Percentiles rank a stretch among this genome's conserved stretches.
phyloP scores from a whole-genome alignment of 1,140 invertebrate genomes.

The Saccostrea glomerata region DNA sequence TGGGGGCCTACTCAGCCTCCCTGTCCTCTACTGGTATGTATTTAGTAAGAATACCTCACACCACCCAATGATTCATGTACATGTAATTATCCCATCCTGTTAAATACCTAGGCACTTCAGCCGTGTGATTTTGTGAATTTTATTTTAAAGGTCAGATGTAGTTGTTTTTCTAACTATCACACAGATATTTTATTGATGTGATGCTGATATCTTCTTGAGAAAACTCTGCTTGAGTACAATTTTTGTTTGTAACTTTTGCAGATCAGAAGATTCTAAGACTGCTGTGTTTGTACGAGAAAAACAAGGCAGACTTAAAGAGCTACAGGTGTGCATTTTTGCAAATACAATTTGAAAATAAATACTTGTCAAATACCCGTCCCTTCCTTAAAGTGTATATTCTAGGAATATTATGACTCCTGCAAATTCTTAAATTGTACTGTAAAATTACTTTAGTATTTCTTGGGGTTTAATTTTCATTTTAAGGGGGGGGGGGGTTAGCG shows the following conservation, averaged over 20 bases:
- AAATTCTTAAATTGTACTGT: too few relatives aligned
- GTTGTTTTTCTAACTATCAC: too few relatives aligned
- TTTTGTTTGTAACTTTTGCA: conserved; percentile 47
- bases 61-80: neutral
- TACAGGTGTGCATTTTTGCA: conserved; percentile 54
- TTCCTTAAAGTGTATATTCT: too few relatives aligned
- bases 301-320: conserved; percentile 55
- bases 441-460: too few relatives aligned
- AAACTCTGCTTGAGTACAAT: conserved; percentile 17
- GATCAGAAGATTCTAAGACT: conserved; percentile 74
- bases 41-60: neutral
- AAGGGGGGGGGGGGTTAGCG: too few relatives aligned
- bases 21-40: conserved; percentile 62
- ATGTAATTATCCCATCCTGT: neutral
- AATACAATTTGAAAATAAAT: too few relatives aligned
- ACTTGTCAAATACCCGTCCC: too few relatives aligned
- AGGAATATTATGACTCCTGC: too few relatives aligned
- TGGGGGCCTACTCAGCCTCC: conserved; percentile 66
- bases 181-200: neutral
- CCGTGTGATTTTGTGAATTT: neutral
- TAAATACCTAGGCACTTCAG: neutral
- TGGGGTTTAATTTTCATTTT: too few relatives aligned
- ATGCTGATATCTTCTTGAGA: neutral
- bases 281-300: conserved; percentile 66
- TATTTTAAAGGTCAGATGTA: neutral